These are phyloP conservation scores for Procapra przewalskii DNA, from an alignment of 2,113 vertebrate genomes.

Conservation along the genomic window DNA sequence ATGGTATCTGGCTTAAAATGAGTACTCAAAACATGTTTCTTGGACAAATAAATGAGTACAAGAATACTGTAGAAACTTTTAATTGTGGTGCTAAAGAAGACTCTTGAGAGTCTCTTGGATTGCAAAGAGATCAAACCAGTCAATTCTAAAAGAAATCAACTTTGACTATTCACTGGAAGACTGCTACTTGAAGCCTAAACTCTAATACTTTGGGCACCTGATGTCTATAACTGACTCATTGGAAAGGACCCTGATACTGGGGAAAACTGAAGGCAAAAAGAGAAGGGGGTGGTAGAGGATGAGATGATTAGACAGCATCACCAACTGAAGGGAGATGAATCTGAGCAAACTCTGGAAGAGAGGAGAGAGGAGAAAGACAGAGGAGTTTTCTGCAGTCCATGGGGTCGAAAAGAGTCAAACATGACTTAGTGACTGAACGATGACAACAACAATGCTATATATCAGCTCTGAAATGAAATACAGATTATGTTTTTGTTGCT, in stretches of 20 bases:
- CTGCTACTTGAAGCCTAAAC: not conserved
- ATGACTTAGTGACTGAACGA: not conserved
- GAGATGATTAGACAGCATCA: not conserved
- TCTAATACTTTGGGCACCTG: not conserved
- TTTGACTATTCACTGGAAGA: not conserved
- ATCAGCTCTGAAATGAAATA: not conserved
- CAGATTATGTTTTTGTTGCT: not conserved
- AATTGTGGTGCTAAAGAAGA: not conserved
- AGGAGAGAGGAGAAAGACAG: not conserved
- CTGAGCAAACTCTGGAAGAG: not conserved
- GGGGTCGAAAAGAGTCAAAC: not conserved
- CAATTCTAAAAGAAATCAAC: not conserved
- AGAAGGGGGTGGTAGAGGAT: not conserved
- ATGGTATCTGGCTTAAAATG: rapidly evolving
- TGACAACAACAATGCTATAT: not conserved
- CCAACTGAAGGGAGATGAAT: not conserved
- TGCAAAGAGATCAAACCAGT: not conserved
- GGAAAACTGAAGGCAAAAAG: not conserved
- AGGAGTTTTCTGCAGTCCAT: not conserved
- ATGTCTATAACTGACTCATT: not conserved
- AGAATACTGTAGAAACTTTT: not conserved
- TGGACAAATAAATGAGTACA: not conserved
- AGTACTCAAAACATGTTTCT: not conserved
- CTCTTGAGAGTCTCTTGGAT: not conserved
- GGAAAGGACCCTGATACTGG: not conserved